phyloP scores from a whole-genome alignment of 1,140 invertebrate species.

The Drosophila parabipectinata region DNA sequence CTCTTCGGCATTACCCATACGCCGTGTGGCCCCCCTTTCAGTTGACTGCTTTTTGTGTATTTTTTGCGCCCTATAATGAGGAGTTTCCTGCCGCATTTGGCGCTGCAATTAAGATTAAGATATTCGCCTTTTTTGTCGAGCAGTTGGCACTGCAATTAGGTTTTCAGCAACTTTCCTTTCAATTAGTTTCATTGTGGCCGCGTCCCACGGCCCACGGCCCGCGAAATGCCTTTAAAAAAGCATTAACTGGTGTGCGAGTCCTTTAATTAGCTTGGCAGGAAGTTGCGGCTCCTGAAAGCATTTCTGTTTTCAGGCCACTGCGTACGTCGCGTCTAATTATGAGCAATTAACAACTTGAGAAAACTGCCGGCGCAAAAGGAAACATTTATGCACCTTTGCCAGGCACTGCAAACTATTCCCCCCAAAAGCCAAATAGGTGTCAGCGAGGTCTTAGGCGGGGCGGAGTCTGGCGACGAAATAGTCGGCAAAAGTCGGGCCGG shows the following conservation, averaged over 20 bases:
- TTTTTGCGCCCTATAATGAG: slow-evolving; percentile 10
- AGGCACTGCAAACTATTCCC: slow-evolving; percentile 12
- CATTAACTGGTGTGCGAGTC: slow-evolving; percentile 54
- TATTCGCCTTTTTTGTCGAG: slow-evolving; percentile 19
- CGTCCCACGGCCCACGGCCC: not conserved
- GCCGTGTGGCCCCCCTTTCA: not conserved
- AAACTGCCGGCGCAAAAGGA: slow-evolving; percentile 27
- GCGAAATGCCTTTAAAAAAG: slow-evolving; percentile 43
- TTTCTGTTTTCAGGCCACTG: slow-evolving; percentile 45
- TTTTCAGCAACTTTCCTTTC: slow-evolving; percentile 56
- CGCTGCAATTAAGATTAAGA: slow-evolving; percentile 59
- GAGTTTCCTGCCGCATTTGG: slow-evolving; percentile 30
- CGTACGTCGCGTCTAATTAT: slow-evolving; percentile 70
- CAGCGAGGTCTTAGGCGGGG: not conserved
- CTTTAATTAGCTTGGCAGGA: slow-evolving; percentile 74
- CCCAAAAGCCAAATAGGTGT: not conserved
- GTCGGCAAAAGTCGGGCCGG: not conserved
- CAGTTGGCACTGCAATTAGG: slow-evolving; percentile 56
- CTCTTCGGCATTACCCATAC: slow-evolving; percentile 5
- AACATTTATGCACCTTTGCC: slow-evolving; percentile 42
- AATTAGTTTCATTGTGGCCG: slow-evolving; percentile 69
- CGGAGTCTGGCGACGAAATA: slow-evolving; percentile 1
- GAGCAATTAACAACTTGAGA: slow-evolving; percentile 68
- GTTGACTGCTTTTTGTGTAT: slow-evolving; percentile 4
- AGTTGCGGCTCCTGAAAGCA: slow-evolving; percentile 50